Evolutionary conservation across 2,797 vertebrate genomes (phyloP).

Genomic region (Microctenopoma steveboyesi): DNA sequence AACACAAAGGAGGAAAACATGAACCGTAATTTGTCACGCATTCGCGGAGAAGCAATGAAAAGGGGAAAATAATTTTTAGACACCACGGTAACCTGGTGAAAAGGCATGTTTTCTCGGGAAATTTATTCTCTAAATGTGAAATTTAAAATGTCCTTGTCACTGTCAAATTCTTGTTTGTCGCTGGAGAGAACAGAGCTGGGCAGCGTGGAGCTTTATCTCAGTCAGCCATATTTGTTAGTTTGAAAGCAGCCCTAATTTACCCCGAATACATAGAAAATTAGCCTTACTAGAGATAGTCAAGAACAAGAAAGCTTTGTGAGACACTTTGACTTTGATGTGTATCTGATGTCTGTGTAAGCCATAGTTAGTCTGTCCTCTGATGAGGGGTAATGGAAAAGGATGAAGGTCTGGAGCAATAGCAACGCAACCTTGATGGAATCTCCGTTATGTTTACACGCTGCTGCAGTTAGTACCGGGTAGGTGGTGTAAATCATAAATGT

Average conservation of each 20-base stretch:
- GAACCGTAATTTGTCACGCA: constrained; percentile 8
- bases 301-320: constrained; percentile 45
- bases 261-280: constrained; percentile 41
- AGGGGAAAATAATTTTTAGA: neutral
- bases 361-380: constrained; percentile 23
- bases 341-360: constrained; percentile 38
- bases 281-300: constrained; percentile 33
- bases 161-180: constrained; percentile 20
- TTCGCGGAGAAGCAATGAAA: constrained; percentile 18
- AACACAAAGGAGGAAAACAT: constrained; percentile 21
- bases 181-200: constrained; percentile 16
- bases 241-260: constrained; percentile 57
- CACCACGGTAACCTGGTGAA: neutral
- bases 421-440: constrained; percentile 26
- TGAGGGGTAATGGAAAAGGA: constrained; percentile 42
- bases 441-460: constrained; percentile 6
- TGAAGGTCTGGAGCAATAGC: constrained; percentile 29
- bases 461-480: neutral
- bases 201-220: constrained; percentile 41
- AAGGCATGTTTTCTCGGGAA: constrained; percentile 15
- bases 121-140: constrained; percentile 16
- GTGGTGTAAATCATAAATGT: neutral
- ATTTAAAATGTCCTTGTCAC: constrained; percentile 39
- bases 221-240: constrained; percentile 57
- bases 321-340: constrained; percentile 49